Evolutionary conservation across 1,140 invertebrate genomes (phyloP), one percentile per base, ranked within the genome.

Genomic region (Bombus affinis): DNA sequence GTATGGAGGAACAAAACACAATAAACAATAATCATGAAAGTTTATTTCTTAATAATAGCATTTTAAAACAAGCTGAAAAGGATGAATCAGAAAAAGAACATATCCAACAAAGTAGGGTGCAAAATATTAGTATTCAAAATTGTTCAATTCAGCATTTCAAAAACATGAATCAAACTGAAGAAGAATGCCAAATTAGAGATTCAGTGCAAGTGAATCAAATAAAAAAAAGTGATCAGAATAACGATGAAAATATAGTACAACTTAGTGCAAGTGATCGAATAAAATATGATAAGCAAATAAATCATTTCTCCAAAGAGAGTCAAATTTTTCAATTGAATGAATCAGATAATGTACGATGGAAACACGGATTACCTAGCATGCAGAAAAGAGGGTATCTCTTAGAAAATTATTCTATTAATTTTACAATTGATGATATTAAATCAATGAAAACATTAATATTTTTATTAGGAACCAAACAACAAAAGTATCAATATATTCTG

Each of bases 381-480:
- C 42, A 12, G 28, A 83, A 32, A 68, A 83, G n/a, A 83, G 74
- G 81, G 81, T 83, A 83, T 13, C 8, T 53, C 18, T 65, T 75
- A 39, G 35, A 65, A 53, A 65, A 75, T 42, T 47, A 66, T 88
- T 76, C 4, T 77, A 57, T 28, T 22, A 37, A 8, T 62, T 65
- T 62, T 77, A 25, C 47, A 47, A 70, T 74, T 65, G 15, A 18
- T 53, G 42, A 70, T 35, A 76, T 78, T 68, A 81, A 39, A 35
- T 75, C 13, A 76, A 39, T 57, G 44, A 44, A 66, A 53, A 70
- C 32, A 22, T 70, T 71, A 18, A 82, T 81, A 37, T 47, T 85
- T 80, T 88, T 83, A 85, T 82, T 74, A 89, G 88, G 59, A 88
- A 39, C 47, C 79, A 57, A 65, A 53, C 77, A 37, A 77, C n/a